A percentile compares a stretch with the other conserved stretches of the same genome.
Evolutionary conservation across 2,888 invertebrate species (phyloP).

Genomic region (Tipula lateralis): DNA sequence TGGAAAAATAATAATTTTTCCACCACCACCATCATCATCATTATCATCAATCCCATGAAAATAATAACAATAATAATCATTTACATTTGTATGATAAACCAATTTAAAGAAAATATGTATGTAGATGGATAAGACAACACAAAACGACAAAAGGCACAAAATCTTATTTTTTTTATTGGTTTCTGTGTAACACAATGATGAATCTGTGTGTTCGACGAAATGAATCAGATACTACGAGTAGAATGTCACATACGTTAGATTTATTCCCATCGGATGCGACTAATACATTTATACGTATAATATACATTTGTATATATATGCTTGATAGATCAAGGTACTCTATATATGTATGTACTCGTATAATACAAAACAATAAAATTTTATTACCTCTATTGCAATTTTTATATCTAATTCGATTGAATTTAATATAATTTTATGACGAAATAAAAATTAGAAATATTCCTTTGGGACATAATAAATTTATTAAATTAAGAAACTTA

Average conservation of each 20-base stretch:
- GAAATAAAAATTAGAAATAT: not conserved
- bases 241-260: slow-evolving; percentile 5
- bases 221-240: not conserved
- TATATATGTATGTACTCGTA: not conserved
- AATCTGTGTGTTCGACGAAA: not conserved
- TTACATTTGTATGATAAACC: slow-evolving; percentile 19
- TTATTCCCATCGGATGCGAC: not conserved
- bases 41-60: not conserved
- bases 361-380: not conserved
- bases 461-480: not conserved
- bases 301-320: too few species aligned
- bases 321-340: not conserved
- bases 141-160: not conserved
- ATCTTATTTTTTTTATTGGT: not conserved
- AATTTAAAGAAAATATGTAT: not conserved
- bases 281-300: too few species aligned
- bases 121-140: not conserved
- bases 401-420: not conserved
- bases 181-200: not conserved
- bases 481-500: not conserved
- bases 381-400: not conserved
- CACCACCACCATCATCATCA: not conserved
- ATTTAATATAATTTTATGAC: slow-evolving; percentile 3
- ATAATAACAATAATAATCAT: slow-evolving; percentile 7
- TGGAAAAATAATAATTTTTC: slow-evolving; percentile 24